These are phyloP conservation scores for Gambusia holbrooki DNA, from an alignment of 2,113 vertebrate species.

Conservation along the genomic window DNA sequence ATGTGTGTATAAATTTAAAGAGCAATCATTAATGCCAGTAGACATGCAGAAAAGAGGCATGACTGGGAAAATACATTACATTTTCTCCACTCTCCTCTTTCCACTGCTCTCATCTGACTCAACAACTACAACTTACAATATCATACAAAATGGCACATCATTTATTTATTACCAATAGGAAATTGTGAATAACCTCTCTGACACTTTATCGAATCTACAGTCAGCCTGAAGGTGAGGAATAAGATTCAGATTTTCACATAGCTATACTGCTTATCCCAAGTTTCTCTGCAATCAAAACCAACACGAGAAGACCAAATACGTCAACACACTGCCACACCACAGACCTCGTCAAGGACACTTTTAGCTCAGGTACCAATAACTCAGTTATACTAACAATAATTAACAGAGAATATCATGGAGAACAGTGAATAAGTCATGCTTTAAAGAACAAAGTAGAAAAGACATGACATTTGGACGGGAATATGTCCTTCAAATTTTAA, in stretches of 20 bases:
- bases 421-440: too few relatives aligned
- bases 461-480: too few relatives aligned
- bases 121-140: not conserved
- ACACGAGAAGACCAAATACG: not conserved
- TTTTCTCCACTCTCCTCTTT: not conserved
- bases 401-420: too few relatives aligned
- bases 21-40: not conserved
- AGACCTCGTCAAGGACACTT: not conserved
- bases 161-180: slow-evolving; percentile 33
- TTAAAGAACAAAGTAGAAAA: too few relatives aligned
- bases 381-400: not conserved
- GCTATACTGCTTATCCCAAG: not conserved
- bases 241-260: not conserved
- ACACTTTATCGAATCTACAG: not conserved
- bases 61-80: not conserved
- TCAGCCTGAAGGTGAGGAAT: slow-evolving; percentile 9
- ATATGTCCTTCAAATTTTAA: not conserved
- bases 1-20: not conserved
- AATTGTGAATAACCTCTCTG: not conserved
- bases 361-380: not conserved
- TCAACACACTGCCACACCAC: not conserved
- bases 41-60: not conserved
- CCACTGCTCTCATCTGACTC: slow-evolving; percentile 2
- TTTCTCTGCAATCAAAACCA: not conserved
- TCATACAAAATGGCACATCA: slow-evolving; percentile 1